Percentiles rank a stretch among this genome's conserved stretches.
Evolutionary conservation across 1,140 invertebrate genomes (phyloP).

Genomic region (Ctenoplectra terminalis): DNA sequence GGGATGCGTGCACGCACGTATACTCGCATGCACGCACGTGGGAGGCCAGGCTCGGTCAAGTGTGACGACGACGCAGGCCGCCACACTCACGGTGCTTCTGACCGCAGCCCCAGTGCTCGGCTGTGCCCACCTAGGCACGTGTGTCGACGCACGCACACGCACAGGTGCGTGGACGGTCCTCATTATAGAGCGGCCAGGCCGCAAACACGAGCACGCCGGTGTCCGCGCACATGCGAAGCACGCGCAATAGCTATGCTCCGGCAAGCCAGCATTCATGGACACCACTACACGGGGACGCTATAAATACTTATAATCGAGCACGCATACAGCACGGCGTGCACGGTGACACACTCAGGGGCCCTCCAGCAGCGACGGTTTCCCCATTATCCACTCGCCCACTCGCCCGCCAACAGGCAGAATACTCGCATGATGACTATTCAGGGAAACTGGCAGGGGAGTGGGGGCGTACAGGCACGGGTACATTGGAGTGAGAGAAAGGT

Average conservation of each 20-base stretch:
- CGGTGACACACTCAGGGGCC: slow-evolving; percentile 52
- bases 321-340: slow-evolving; percentile 15
- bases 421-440: slow-evolving; percentile 75
- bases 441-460: slow-evolving; percentile 50
- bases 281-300: slow-evolving; percentile 24
- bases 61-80: slow-evolving; percentile 51
- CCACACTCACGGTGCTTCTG: slow-evolving; percentile 51
- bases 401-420: slow-evolving; percentile 62
- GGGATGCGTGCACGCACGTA: slow-evolving; percentile 47
- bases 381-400: slow-evolving; percentile 62
- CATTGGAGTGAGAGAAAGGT: neutral
- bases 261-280: slow-evolving; percentile 30
- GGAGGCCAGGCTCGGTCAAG: slow-evolving; percentile 28
- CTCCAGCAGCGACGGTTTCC: slow-evolving; percentile 61
- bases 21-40: neutral
- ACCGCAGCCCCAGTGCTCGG: slow-evolving; percentile 21
- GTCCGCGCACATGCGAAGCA: slow-evolving; percentile 16
- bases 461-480: slow-evolving; percentile 17
- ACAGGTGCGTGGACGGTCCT: slow-evolving; percentile 49
- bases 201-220: slow-evolving; percentile 46
- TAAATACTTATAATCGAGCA: slow-evolving; percentile 58
- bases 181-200: slow-evolving; percentile 41
- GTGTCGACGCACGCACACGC: slow-evolving; percentile 28
- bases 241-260: slow-evolving; percentile 23
- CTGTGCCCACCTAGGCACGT: slow-evolving; percentile 8